These are phyloP conservation scores for Cichladusa arquata DNA, from an alignment of 2,113 vertebrate species.

Conservation along the genomic window DNA sequence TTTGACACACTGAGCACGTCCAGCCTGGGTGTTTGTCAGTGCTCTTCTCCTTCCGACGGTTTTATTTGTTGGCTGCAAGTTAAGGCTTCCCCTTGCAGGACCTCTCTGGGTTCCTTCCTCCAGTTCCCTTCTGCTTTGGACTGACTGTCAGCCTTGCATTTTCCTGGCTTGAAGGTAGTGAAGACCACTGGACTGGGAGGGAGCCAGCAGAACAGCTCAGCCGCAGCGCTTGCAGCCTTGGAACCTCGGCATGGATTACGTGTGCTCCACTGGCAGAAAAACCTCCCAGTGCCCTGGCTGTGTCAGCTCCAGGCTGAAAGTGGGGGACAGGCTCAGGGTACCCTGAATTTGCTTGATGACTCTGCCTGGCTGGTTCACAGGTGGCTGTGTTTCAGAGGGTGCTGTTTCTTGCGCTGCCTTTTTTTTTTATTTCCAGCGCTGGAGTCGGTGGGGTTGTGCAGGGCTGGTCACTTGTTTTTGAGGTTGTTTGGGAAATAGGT, in stretches of 20 bases:
- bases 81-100: conserved; percentile 46
- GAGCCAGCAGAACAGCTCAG: background rate
- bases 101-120: conserved; percentile 19
- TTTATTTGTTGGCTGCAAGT: conserved; percentile 8
- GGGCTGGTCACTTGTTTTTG: background rate
- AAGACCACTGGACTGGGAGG: background rate
- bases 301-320: background rate
- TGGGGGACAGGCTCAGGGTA: background rate
- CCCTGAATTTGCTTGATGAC: background rate
- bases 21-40: background rate
- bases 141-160: conserved; percentile 25
- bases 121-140: background rate
- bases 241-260: fast-evolving
- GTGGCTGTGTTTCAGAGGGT: background rate
- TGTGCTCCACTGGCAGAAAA: background rate
- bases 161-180: background rate
- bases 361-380: background rate
- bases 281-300: background rate
- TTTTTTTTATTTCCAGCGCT: background rate
- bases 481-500: background rate
- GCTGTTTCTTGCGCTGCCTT: background rate
- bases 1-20: background rate
- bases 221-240: fast-evolving
- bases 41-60: background rate
- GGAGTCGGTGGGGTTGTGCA: background rate